These are phyloP conservation scores for Origma solitaria DNA, from an alignment of 2,113 vertebrate genomes.

Conservation along the genomic window DNA sequence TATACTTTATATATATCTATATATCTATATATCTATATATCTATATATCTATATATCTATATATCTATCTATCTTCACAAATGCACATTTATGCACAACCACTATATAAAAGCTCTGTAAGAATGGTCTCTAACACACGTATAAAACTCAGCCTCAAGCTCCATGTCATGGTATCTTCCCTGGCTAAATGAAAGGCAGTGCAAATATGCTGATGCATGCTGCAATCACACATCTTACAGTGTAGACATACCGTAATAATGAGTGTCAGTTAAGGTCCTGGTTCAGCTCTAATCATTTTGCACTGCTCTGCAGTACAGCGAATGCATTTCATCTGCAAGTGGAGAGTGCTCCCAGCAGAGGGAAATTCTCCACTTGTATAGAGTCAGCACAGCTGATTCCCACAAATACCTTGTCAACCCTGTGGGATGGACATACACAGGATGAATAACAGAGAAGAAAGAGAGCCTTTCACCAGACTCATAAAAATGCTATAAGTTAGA, in stretches of 20 bases:
- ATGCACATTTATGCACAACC: neutral
- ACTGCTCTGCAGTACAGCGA: neutral
- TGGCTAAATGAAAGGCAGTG: neutral
- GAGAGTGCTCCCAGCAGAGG: conserved; percentile 23
- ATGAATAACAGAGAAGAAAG: conserved; percentile 13
- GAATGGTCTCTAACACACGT: neutral
- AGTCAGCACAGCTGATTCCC: neutral
- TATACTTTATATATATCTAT: too few relatives aligned
- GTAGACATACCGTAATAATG: conserved; percentile 12
- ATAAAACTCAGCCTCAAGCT: neutral
- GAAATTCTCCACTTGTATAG: neutral
- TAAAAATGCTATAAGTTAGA: neutral
- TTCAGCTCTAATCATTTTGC: conserved; percentile 47
- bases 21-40: fast-evolving
- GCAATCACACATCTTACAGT: conserved; percentile 24
- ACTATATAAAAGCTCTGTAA: neutral
- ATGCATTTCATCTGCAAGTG: conserved; percentile 21
- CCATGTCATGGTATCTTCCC: neutral
- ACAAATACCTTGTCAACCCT: conserved; percentile 28
- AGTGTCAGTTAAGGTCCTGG: conserved; percentile 32
- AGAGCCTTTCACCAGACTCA: neutral
- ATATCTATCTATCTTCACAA: neutral
- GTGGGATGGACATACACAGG: neutral
- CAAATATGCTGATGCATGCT: conserved; percentile 15
- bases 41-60: too few relatives aligned